Base-by-base conservation (phyloP, 53 echinoderm and acorn worm species). In the Holothuria scabra region DNA sequence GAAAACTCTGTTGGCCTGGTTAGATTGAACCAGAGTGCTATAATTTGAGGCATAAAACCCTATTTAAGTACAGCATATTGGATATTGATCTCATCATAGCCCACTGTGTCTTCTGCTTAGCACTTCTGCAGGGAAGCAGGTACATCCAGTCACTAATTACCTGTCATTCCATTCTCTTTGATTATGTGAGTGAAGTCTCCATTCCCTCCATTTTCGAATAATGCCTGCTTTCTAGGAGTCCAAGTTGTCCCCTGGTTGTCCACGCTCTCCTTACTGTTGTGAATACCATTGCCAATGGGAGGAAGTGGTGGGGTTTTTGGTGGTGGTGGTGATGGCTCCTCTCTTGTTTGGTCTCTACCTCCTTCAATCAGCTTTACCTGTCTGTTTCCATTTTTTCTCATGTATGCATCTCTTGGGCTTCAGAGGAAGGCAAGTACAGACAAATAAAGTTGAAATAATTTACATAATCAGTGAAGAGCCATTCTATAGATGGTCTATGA, bases 141-240 rank as follows among this genome's bases (percentile, higher is more conserved):
- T 18, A 4, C 18, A 52, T 52, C 0, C 52, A 52, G 14, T 52
- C 18, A 14, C 18, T 52, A 3, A 12, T 25, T 26, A 72, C 72
- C 72, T 44, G 46, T 72, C 72, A 72, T 72, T 19, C 72, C 72
- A 72, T 44, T 48, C 23, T 72, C 72, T 72, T 72, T 72, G 34
- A 72, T 72, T n/a, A 72, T 72, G 4, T 72, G 22, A 25, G 44
- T 44, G 28, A 72, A 72, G n/a, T 49, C 22, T 1, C 46, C 44
- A 23, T 41, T 37, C 8, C 48, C 52, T 49, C 44, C 34, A 22
- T 49, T 25, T 13, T 72, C 72, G 22, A 72, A 13, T 21, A 1
- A 4, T 72, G 44, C 4, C 2, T 4, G 23, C 19, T 38, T 44
- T 19, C 21, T 22, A 4, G 38, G 31, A 35, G 35, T 22, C 69